phyloP scores from a whole-genome alignment of 1,140 invertebrate species.

The Cydia splendana region DNA sequence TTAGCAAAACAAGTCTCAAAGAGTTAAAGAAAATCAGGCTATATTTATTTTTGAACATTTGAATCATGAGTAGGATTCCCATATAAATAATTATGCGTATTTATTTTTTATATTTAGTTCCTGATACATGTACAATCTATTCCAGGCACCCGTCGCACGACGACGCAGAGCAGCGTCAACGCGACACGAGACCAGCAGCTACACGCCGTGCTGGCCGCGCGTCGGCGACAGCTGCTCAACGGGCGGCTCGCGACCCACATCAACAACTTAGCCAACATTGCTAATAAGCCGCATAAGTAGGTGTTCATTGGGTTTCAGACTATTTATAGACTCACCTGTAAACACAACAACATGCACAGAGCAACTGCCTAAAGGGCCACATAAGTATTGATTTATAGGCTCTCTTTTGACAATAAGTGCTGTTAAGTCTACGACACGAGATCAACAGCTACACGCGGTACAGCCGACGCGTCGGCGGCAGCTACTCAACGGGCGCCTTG shows the following conservation, averaged over 20 bases:
- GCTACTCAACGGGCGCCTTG: constrained; percentile 64
- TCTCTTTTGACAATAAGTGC: no score
- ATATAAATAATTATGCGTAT: no score
- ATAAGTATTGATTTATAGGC: no score
- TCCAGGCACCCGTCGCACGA: constrained; percentile 60
- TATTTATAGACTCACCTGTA: no score
- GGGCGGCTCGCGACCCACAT: constrained; percentile 70
- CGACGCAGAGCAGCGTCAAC: constrained; percentile 57
- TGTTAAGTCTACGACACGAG: constrained; percentile 57
- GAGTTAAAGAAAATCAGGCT: no score
- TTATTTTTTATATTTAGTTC: neutral
- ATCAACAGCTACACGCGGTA: constrained; percentile 78
- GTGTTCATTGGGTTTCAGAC: constrained; percentile 32
- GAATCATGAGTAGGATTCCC: no score
- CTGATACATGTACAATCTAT: constrained; percentile 25
- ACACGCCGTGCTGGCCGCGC: constrained; percentile 78
- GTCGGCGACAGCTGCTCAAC: constrained; percentile 69
- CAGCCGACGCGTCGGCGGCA: constrained; percentile 77
- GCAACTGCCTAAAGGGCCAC: no score
- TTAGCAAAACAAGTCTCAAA: no score
- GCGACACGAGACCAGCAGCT: constrained; percentile 77
- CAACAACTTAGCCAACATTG: constrained; percentile 66
- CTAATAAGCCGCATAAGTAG: constrained; percentile 72
- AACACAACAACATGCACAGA: no score
- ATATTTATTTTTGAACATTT: no score